A percentile compares a stretch with the other conserved stretches of the same genome.
These are phyloP conservation scores for Aelia acuminata DNA, from an alignment of 2,888 invertebrate species.

Conservation along the genomic window DNA sequence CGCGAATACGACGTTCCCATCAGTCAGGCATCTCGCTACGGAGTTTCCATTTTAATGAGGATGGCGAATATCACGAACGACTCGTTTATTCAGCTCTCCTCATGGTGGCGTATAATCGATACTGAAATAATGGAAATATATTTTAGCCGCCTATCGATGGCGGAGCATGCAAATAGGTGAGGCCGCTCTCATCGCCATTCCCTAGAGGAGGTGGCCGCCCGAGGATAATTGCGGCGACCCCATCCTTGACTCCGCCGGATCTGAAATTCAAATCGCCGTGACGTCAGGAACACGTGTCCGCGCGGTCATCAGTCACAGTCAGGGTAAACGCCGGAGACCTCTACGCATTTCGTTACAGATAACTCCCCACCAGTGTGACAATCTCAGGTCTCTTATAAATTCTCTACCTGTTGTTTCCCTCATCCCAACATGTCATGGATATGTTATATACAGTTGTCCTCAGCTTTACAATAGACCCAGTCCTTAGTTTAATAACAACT, in stretches of 20 bases:
- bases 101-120: neutral
- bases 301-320: constrained; percentile 48
- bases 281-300: constrained; percentile 46
- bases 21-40: constrained; percentile 1
- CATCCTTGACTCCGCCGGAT: constrained; percentile 45
- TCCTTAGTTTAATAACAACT: too few relatives aligned
- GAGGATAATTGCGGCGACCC: constrained; percentile 15
- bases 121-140: constrained; percentile 30
- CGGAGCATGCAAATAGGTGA: neutral
- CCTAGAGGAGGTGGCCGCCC: neutral
- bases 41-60: constrained; percentile 20
- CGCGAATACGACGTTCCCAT: neutral
- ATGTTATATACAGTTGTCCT: neutral
- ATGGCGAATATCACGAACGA: constrained; percentile 4
- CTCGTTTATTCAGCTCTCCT: neutral
- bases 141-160: neutral
- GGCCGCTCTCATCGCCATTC: neutral
- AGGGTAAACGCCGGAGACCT: neutral
- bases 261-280: constrained; percentile 44
- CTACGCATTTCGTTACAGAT: constrained; percentile 4
- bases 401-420: neutral
- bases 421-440: neutral
- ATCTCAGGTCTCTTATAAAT: neutral
- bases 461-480: too few relatives aligned
- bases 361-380: neutral